Percentiles rank a stretch among this genome's conserved stretches.
phyloP scores from a whole-genome alignment of 2,888 invertebrate species.

The Apomyelois bistriatella region DNA sequence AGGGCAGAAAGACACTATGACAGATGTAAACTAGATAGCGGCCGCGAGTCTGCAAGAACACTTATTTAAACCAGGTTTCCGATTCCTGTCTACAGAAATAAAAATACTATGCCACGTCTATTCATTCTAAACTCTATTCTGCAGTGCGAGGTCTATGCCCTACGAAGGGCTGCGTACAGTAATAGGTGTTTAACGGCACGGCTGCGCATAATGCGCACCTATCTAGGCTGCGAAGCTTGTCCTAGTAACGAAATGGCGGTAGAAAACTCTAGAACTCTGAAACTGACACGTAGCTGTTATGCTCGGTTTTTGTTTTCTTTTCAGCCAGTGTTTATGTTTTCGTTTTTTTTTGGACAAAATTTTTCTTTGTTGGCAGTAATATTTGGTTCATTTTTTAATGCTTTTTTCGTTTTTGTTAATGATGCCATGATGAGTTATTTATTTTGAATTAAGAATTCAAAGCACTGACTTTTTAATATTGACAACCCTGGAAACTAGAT shows the following conservation, averaged over 20 bases:
- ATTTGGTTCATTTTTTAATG: no score
- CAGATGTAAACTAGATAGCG: no score
- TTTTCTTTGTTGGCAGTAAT: no score
- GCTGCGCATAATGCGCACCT: slow-evolving; percentile 20
- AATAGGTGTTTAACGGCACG: slow-evolving; percentile 22
- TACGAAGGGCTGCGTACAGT: slow-evolving; percentile 14
- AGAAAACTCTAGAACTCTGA: neutral
- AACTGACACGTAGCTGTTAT: neutral
- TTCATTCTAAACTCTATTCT: neutral
- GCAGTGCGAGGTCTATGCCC: slow-evolving; percentile 7
- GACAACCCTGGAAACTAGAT: no score
- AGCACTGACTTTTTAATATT: no score
- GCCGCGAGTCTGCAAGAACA: no score
- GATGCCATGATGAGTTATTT: no score
- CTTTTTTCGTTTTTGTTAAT: no score
- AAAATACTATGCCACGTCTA: neutral
- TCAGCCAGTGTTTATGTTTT: neutral
- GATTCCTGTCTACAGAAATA: no score
- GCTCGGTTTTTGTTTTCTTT: neutral
- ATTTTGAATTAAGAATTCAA: no score
- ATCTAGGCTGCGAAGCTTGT: slow-evolving; percentile 15
- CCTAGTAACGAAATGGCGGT: slow-evolving; percentile 12
- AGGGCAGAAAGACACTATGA: no score
- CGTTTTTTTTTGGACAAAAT: neutral
- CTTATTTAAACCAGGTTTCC: no score